Evolutionary conservation across 2,113 vertebrate species (phyloP).

Genomic region (Microcebus jonahi): DNA sequence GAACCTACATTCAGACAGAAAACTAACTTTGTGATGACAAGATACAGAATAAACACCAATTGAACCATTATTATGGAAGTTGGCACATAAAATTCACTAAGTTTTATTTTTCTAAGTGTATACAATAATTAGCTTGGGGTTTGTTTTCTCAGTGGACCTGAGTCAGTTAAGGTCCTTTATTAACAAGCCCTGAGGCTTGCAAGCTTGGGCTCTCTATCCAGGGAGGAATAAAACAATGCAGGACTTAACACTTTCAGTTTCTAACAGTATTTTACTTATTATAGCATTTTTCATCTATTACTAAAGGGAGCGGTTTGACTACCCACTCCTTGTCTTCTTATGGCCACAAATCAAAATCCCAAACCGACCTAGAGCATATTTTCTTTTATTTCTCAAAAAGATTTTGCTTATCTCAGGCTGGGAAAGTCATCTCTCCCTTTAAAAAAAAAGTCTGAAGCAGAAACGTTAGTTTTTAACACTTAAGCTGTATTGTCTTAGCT

Average conservation of each 20-base stretch:
- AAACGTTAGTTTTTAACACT: background rate
- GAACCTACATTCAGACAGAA: background rate
- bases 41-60: background rate
- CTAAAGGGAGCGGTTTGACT: background rate
- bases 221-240: background rate
- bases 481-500: background rate
- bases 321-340: background rate
- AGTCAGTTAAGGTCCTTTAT: background rate
- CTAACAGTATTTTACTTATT: background rate
- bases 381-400: background rate
- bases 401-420: background rate
- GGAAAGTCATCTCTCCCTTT: background rate
- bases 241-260: background rate
- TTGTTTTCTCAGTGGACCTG: background rate
- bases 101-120: background rate
- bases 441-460: background rate
- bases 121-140: background rate
- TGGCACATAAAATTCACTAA: background rate
- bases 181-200: background rate
- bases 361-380: background rate
- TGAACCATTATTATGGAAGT: background rate
- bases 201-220: background rate
- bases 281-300: background rate
- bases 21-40: background rate
- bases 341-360: background rate